These are phyloP conservation scores for Drosophila punjabiensis DNA, from an alignment of 1,140 invertebrate genomes.

Conservation along the genomic window DNA sequence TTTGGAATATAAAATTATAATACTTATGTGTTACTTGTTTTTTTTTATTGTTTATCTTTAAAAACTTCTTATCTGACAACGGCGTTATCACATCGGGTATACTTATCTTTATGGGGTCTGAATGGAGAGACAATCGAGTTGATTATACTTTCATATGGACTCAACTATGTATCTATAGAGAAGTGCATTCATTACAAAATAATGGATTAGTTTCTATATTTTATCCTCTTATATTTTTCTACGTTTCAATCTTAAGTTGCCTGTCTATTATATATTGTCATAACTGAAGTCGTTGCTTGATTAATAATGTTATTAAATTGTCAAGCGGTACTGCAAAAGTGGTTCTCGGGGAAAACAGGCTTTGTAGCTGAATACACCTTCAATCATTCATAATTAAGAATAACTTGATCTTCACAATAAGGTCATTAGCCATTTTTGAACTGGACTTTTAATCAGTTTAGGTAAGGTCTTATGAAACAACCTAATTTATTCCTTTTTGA, in stretches of 20 bases:
- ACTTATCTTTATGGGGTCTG: background rate
- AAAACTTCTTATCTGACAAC: background rate
- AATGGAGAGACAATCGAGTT: background rate
- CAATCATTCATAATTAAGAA: slow-evolving; percentile 4
- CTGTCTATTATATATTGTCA: slow-evolving; percentile 1
- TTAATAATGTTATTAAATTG: slow-evolving; percentile 40
- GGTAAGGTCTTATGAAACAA: background rate
- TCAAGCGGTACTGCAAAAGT: slow-evolving; percentile 13
- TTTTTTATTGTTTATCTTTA: background rate
- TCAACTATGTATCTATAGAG: background rate
- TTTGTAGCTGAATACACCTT: slow-evolving; percentile 10
- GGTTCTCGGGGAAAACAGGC: slow-evolving; percentile 33
- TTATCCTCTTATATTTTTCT: background rate
- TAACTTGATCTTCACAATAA: slow-evolving; percentile 16
- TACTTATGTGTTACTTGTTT: background rate
- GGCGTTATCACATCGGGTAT: background rate
- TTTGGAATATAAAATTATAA: background rate
- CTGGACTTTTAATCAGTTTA: background rate
- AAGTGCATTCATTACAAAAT: background rate
- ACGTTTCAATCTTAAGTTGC: slow-evolving; percentile 9
- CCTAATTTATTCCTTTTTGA: background rate
- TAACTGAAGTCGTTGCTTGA: slow-evolving; percentile 22
- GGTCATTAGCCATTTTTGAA: background rate
- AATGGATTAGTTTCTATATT: background rate
- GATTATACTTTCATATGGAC: background rate